phyloP scores from a whole-genome alignment of 2,888 invertebrate species.

The Xylota sylvarum region DNA sequence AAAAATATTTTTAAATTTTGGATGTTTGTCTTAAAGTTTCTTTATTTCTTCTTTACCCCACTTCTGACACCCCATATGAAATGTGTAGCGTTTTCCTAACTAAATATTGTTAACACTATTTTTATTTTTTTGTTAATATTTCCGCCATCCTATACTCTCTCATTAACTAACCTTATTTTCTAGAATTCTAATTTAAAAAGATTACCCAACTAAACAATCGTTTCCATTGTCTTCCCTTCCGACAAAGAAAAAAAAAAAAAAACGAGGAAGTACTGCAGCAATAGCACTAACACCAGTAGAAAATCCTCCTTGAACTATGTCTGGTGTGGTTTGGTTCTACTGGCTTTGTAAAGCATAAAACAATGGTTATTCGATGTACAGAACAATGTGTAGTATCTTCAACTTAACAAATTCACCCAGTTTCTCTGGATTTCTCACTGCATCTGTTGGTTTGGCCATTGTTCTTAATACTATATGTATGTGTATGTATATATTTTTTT shows the following conservation, averaged over 20 bases:
- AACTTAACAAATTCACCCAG: slow-evolving; percentile 9
- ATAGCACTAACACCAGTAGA: not conserved
- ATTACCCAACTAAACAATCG: slow-evolving; percentile 50
- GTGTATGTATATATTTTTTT: slow-evolving; percentile 2
- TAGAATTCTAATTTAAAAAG: slow-evolving; percentile 34
- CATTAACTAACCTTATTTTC: slow-evolving; percentile 25
- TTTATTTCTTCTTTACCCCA: too few species aligned
- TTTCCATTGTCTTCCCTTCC: slow-evolving; percentile 13
- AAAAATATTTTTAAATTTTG: too few species aligned
- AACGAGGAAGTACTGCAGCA: slow-evolving; percentile 18
- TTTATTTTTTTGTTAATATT: not conserved
- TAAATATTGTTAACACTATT: not conserved
- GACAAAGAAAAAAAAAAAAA: not conserved
- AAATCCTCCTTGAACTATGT: slow-evolving; percentile 17
- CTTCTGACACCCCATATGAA: too few species aligned
- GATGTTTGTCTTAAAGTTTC: too few species aligned
- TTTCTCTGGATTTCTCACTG: slow-evolving; percentile 1
- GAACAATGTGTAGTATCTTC: slow-evolving; percentile 11
- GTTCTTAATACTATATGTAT: slow-evolving; percentile 14
- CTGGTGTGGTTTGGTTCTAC: slow-evolving; percentile 18
- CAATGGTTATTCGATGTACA: slow-evolving; percentile 5
- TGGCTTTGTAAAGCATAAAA: slow-evolving; percentile 2
- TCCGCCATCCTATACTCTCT: not conserved
- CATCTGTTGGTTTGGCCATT: slow-evolving; percentile 15
- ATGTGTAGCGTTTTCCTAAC: too few species aligned